Percentiles rank a stretch among this genome's conserved stretches.
Conservation (phyloP, 2,797 vertebrate species). For the Melanotaenia pygmaea region DNA sequence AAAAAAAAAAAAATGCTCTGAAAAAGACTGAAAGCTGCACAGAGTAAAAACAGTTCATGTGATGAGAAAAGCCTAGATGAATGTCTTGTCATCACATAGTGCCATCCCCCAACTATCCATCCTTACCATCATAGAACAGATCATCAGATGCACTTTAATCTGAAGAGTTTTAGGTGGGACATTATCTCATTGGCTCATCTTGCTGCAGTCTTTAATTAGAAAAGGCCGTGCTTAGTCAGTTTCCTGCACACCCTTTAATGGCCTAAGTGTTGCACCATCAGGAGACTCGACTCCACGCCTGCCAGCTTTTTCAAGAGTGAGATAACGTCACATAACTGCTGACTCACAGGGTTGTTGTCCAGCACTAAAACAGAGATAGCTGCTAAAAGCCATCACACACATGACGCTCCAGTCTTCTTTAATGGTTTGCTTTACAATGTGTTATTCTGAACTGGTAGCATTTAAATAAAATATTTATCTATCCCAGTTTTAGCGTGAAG, state of each 20-base stretch:
- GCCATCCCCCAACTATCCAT: neutral
- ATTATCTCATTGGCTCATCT: constrained; percentile 35
- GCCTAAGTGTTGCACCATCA: constrained; percentile 53
- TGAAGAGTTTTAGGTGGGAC: constrained; percentile 2
- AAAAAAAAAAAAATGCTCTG: neutral
- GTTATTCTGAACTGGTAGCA: neutral
- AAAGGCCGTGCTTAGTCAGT: constrained; percentile 45
- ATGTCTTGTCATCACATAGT: too few relatives aligned
- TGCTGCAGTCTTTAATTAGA: constrained; percentile 31
- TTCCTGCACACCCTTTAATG: constrained; percentile 28
- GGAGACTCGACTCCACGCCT: constrained; percentile 31
- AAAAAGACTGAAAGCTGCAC: neutral
- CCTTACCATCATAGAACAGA: neutral
- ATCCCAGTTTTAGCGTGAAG: neutral
- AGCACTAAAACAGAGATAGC: constrained; percentile 4
- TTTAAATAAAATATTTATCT: neutral
- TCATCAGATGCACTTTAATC: constrained; percentile 13
- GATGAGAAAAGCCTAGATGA: neutral
- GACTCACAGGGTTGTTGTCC: constrained; percentile 46
- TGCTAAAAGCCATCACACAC: neutral
- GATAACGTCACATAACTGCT: constrained; percentile 46
- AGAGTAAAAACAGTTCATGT: neutral
- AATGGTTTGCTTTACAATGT: neutral
- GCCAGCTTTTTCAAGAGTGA: constrained; percentile 34
- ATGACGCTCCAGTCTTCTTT: constrained; percentile 7